Evolutionary conservation across 2,888 invertebrate genomes (phyloP), one percentile per base, ranked within the genome.

Genomic region (Cyaniris semiargus): DNA sequence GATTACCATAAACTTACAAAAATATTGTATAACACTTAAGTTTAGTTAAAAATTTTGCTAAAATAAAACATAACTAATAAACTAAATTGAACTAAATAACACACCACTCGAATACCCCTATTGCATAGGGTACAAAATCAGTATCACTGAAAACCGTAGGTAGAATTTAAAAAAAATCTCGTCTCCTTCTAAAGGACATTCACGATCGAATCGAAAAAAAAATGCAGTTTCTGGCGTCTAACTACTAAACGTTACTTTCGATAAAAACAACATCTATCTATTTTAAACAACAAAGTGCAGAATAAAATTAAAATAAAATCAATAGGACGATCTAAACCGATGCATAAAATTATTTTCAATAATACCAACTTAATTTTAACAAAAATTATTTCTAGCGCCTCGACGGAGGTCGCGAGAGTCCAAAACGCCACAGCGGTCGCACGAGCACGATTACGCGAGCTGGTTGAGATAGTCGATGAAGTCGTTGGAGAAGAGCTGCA

Each of bases 401-500:
- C 83, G 75, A 76, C 76, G 80, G 81, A 84, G 83, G 82, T 83
- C 84, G 80, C 86, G 84, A 85, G 83, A 84, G 84, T 87, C 83
- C 84, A 84, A 81, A 82, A 79, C 80, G 81, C 81, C 83, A 82
- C 82, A 82, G 81, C 80, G 83, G 78, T 81, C 77, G 75, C 80
- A 78, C 84, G 81, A 79, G 80, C 80, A 80, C 82, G 78, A 78
- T 78, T 91, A 95, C 83, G 95, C 95, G 87, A 95, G 95, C 89
- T 95, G 95, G 88, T 95, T 95, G 83, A 95, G 88, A 87, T 95
- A 95, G 86, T 95, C 94, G 82, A 95, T 94, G 88, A 95, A 95
- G 86, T 95, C 95, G 86, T 95, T 95, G 79, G 95, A 95, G 87
- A 95, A 95, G 79, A 95, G 93, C 87, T 95, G 95, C 84, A 95